phyloP scores from a whole-genome alignment of 2,888 invertebrate species.

The Quadroppia sp. region DNA sequence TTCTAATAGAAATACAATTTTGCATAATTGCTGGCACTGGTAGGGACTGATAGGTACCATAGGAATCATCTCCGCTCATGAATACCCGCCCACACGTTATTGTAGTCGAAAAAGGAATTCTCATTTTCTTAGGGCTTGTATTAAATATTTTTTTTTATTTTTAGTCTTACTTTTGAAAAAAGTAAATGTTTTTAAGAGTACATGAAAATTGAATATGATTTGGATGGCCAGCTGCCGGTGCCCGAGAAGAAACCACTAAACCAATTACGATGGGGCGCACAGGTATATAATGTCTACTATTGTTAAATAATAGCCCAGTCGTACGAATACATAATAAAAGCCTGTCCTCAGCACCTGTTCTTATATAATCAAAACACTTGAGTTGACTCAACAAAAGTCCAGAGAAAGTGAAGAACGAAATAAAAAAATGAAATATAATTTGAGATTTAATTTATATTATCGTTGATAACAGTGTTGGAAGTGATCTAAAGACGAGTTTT shows the following conservation, averaged over 20 bases:
- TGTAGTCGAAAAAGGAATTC: too few species aligned
- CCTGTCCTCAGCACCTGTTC: constrained; percentile 19
- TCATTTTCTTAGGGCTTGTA: too few species aligned
- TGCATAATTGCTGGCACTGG: too few species aligned
- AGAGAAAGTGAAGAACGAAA: not conserved
- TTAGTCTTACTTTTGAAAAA: too few species aligned
- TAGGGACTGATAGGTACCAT: too few species aligned
- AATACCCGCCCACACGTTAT: too few species aligned
- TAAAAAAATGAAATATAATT: not conserved
- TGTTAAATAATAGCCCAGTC: constrained; percentile 21
- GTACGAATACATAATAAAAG: not conserved
- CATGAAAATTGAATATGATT: not conserved
- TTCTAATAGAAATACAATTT: too few species aligned
- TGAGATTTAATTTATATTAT: constrained; percentile 2
- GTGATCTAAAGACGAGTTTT: not conserved
- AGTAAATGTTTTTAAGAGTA: not conserved
- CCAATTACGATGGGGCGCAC: not conserved
- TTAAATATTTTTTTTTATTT: too few species aligned
- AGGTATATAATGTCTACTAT: not conserved
- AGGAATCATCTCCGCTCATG: too few species aligned
- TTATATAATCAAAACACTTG: not conserved
- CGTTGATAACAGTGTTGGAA: not conserved
- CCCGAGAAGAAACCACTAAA: not conserved
- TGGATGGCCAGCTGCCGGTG: not conserved
- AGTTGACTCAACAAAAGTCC: not conserved